These are phyloP conservation scores for Trisateles emortualis DNA, from an alignment of 2,888 invertebrate genomes.

Conservation along the genomic window DNA sequence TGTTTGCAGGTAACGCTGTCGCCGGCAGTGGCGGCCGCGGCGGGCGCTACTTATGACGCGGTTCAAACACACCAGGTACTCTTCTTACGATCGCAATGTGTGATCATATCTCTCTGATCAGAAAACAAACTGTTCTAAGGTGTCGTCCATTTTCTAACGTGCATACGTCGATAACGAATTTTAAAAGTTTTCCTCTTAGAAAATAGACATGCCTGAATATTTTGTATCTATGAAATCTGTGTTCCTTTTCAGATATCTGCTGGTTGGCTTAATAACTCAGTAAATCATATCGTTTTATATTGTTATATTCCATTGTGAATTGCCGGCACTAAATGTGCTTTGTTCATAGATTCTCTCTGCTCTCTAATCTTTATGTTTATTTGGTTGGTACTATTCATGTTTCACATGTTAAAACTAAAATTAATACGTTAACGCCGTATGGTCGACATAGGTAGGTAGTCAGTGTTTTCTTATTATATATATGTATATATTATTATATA, in stretches of 20 bases:
- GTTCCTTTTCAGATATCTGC: not conserved
- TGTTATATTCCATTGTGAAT: not conserved
- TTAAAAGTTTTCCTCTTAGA: not conserved
- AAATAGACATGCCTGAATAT: not conserved
- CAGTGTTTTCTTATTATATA: not conserved
- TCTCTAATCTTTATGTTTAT: no score
- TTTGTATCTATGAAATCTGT: not conserved
- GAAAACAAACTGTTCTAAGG: not conserved
- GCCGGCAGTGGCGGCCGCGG: slow-evolving; percentile 45
- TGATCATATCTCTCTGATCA: not conserved
- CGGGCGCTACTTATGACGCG: slow-evolving; percentile 65
- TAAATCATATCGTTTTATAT: not conserved
- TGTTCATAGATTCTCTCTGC: no score
- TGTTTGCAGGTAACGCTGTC: slow-evolving; percentile 65
- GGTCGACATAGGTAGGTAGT: not conserved
- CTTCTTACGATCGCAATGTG: not conserved
- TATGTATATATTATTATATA: not conserved
- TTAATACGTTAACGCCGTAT: not conserved
- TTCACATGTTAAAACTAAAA: not conserved
- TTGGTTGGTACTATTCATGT: no score
- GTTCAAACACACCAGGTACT: slow-evolving; percentile 53
- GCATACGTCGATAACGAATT: not conserved
- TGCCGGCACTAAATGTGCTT: no score
- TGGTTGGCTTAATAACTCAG: not conserved
- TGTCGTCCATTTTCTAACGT: not conserved